Evolutionary conservation across 2,888 invertebrate species (phyloP).

Genomic region (Eilema griseolum): DNA sequence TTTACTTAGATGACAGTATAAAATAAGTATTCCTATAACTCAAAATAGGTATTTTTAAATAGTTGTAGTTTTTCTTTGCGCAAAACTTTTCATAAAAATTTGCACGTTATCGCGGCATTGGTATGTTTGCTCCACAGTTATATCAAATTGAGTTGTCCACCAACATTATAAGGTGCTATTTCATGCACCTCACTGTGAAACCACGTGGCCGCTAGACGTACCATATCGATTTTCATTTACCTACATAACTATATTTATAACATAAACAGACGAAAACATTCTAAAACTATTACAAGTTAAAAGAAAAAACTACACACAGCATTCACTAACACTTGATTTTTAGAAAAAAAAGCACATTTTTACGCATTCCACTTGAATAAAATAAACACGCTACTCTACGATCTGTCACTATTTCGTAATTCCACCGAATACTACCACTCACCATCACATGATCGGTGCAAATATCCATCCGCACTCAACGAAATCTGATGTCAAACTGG

Average conservation of each 20-base stretch:
- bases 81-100: neutral
- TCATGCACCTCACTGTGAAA: constrained; percentile 38
- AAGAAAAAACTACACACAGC: constrained; percentile 63
- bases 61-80: neutral
- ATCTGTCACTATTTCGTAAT: constrained; percentile 59
- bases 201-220: constrained; percentile 46
- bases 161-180: constrained; percentile 47
- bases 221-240: constrained; percentile 51
- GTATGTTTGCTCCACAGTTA: neutral
- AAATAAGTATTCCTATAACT: no score
- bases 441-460: constrained; percentile 79
- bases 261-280: constrained; percentile 36
- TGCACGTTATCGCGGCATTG: neutral
- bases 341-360: constrained; percentile 54
- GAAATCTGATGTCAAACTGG: constrained; percentile 76
- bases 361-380: constrained; percentile 62
- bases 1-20: no score
- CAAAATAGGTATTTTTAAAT: no score
- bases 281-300: constrained; percentile 27
- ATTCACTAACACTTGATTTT: constrained; percentile 62
- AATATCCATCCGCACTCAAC: constrained; percentile 68
- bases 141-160: constrained; percentile 57
- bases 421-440: constrained; percentile 64
- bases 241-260: constrained; percentile 21
- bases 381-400: constrained; percentile 60